phyloP scores from a whole-genome alignment of 2,888 invertebrate genomes.

The Tyria jacobaeae region DNA sequence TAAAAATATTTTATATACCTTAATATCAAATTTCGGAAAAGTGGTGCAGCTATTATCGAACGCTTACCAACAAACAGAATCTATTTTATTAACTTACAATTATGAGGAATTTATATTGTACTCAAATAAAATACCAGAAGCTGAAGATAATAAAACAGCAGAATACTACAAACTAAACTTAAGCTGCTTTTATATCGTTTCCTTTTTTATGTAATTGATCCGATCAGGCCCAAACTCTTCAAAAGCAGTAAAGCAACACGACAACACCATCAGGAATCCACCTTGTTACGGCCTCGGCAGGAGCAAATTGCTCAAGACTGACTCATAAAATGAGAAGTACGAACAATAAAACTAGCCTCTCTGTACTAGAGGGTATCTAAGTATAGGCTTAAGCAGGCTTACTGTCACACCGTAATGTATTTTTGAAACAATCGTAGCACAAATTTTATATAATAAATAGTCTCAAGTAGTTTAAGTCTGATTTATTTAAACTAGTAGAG shows the following conservation, averaged over 20 bases:
- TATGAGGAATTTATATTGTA: no score
- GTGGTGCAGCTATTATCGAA: no score
- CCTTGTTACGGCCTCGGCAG: constrained; percentile 47
- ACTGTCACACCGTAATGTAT: constrained; percentile 56
- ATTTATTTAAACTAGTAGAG: no score
- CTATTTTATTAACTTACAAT: no score
- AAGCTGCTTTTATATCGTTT: neutral
- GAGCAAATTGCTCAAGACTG: constrained; percentile 62
- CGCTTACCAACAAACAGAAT: no score
- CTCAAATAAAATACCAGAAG: neutral
- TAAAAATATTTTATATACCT: no score
- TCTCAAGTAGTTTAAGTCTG: no score
- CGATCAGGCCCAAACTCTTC: constrained; percentile 11
- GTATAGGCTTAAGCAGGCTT: constrained; percentile 59
- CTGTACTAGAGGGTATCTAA: constrained; percentile 67
- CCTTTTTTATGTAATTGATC: neutral
- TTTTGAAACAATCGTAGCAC: neutral
- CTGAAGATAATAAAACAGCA: neutral
- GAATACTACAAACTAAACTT: neutral
- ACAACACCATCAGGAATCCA: constrained; percentile 46
- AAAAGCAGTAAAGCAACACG: constrained; percentile 25
- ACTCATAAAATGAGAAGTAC: constrained; percentile 69
- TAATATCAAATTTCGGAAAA: no score
- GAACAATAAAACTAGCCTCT: constrained; percentile 77
- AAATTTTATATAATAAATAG: neutral